These are phyloP conservation scores for Drosophila emarginata DNA, from an alignment of 2,888 invertebrate genomes.

Conservation along the genomic window DNA sequence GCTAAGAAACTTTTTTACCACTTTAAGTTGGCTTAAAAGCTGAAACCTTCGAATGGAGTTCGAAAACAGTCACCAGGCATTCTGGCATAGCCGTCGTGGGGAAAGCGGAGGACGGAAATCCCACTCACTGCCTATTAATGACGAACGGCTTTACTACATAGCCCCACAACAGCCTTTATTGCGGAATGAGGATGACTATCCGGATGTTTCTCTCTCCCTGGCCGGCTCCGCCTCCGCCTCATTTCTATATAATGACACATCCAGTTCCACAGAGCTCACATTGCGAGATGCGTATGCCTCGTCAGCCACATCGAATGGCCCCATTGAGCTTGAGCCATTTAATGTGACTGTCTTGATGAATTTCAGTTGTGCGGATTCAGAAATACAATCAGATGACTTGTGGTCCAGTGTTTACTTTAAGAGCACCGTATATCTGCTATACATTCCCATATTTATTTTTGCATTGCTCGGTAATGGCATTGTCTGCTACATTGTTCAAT, in stretches of 20 bases:
- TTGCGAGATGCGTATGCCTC: conserved; percentile 12
- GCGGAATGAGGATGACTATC: conserved; percentile 52
- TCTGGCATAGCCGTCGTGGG: conserved; percentile 46
- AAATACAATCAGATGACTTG: conserved; percentile 58
- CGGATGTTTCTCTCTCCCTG: conserved; percentile 30
- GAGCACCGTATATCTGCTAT: conserved; percentile 87
- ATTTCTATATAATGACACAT: conserved; percentile 43
- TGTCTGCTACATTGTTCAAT: conserved; percentile 93
- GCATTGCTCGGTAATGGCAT: conserved; percentile 89
- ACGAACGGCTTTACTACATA: conserved; percentile 65
- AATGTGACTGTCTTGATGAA: conserved; percentile 58
- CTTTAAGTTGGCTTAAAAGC: conserved; percentile 32
- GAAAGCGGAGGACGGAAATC: conserved; percentile 27
- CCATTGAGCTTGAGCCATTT: conserved; percentile 18
- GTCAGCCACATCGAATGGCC: conserved; percentile 13
- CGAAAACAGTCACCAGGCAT: conserved; percentile 46
- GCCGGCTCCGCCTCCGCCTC: conserved; percentile 26
- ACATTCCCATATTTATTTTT: conserved; percentile 87
- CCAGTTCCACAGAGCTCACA: conserved; percentile 44
- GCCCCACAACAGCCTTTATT: conserved; percentile 61
- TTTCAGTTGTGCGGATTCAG: conserved; percentile 69
- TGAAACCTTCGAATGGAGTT: conserved; percentile 62
- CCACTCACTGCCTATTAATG: conserved; percentile 17
- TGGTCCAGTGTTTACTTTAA: conserved; percentile 85
- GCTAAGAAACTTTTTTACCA: conserved; percentile 33